Percentiles rank a stretch among this genome's conserved stretches.
Conservation (phyloP, 2,113 vertebrate species). For the Myrmophylax atrothorax region DNA sequence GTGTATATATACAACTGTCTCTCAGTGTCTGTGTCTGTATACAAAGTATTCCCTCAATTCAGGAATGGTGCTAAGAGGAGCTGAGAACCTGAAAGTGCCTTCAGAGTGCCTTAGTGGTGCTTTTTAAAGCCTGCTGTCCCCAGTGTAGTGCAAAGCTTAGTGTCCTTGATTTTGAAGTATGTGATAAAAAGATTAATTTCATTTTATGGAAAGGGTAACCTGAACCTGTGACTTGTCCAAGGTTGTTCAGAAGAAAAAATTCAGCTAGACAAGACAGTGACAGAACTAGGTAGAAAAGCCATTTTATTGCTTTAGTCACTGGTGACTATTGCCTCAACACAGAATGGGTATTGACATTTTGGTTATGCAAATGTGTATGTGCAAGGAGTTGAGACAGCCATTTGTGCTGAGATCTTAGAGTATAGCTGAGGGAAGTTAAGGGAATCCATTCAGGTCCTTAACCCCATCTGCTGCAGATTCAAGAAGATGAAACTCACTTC, state of each 20-base stretch:
- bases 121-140: background rate
- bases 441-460: background rate
- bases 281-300: background rate
- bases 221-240: background rate
- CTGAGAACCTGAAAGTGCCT: background rate
- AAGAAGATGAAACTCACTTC: background rate
- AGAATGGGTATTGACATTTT: background rate
- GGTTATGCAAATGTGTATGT: background rate
- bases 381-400: background rate
- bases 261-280: background rate
- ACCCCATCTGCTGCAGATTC: background rate
- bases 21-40: background rate
- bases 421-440: background rate
- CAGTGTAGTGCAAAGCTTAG: background rate
- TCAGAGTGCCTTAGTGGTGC: background rate
- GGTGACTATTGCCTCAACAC: background rate
- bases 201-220: constrained; percentile 21
- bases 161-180: constrained; percentile 31
- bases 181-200: constrained; percentile 35
- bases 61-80: background rate
- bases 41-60: background rate
- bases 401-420: background rate
- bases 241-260: background rate
- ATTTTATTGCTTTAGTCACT: background rate
- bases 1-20: background rate